phyloP scores from a whole-genome alignment of 2,888 invertebrate species.

The Amphipoea oculea region DNA sequence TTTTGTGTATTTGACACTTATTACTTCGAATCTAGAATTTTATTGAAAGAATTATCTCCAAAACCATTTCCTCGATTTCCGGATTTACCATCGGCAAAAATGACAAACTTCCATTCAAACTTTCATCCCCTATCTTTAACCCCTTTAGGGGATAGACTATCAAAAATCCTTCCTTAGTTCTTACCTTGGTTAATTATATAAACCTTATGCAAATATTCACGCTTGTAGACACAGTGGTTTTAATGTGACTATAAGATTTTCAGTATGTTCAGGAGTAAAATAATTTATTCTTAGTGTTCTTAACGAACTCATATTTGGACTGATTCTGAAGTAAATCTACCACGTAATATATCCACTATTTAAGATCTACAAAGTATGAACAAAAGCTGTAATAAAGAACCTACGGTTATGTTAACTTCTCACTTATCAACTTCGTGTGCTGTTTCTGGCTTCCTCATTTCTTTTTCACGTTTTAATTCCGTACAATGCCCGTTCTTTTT shows the following conservation, averaged over 20 bases:
- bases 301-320: background rate
- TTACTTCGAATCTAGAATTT: background rate
- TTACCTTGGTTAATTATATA: background rate
- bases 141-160: background rate
- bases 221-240: background rate
- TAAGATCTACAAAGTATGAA: background rate
- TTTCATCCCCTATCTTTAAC: background rate
- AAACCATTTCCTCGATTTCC: background rate
- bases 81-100: background rate
- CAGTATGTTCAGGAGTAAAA: background rate
- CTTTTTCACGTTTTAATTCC: slow-evolving; percentile 55
- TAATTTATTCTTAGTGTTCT: background rate
- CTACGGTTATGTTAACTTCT: slow-evolving; percentile 34
- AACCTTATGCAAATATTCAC: background rate
- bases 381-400: slow-evolving; percentile 4
- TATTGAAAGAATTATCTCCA: background rate
- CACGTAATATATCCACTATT: background rate
- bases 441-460: slow-evolving; percentile 56
- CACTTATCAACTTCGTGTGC: slow-evolving; percentile 51
- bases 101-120: background rate
- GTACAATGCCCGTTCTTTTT: slow-evolving; percentile 33
- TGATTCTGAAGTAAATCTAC: background rate
- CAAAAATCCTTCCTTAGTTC: background rate
- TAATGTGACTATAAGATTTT: background rate
- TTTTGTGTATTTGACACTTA: background rate